These are phyloP conservation scores for Anadara kagoshimensis DNA, from an alignment of 1,140 invertebrate species.

Conservation along the genomic window DNA sequence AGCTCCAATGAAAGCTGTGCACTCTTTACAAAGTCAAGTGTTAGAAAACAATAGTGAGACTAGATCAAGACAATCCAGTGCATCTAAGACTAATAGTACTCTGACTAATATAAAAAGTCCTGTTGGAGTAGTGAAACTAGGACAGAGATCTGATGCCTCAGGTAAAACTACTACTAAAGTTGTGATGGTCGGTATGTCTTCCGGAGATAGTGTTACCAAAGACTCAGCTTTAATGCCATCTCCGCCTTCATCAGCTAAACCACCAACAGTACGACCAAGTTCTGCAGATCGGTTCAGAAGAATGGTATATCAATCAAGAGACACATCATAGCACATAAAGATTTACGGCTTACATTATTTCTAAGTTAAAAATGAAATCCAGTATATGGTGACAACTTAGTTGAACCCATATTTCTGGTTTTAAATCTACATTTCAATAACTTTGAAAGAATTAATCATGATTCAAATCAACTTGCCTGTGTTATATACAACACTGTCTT, in stretches of 20 bases:
- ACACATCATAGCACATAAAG: slow-evolving; percentile 21
- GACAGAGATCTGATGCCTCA: neutral
- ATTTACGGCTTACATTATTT: too few relatives aligned
- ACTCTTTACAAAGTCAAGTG: slow-evolving; percentile 3
- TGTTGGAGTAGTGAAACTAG: slow-evolving; percentile 17
- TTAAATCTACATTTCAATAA: too few relatives aligned
- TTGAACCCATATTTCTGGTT: too few relatives aligned
- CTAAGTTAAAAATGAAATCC: too few relatives aligned
- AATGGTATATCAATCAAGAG: slow-evolving; percentile 59
- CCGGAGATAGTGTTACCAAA: neutral
- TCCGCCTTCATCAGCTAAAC: slow-evolving; percentile 36
- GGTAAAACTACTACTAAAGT: neutral
- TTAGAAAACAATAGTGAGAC: neutral
- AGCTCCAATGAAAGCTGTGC: slow-evolving; percentile 27
- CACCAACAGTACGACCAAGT: slow-evolving; percentile 45
- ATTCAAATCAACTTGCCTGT: too few relatives aligned
- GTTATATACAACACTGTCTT: too few relatives aligned
- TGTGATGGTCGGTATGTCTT: neutral
- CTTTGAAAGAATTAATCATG: too few relatives aligned
- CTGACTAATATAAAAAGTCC: neutral
- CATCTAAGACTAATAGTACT: neutral
- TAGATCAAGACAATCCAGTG: neutral
- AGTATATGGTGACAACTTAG: too few relatives aligned
- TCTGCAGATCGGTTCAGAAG: slow-evolving; percentile 58
- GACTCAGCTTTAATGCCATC: slow-evolving; percentile 19